Conservation (phyloP, 2,113 vertebrate species). For the Carettochelys insculpta region DNA sequence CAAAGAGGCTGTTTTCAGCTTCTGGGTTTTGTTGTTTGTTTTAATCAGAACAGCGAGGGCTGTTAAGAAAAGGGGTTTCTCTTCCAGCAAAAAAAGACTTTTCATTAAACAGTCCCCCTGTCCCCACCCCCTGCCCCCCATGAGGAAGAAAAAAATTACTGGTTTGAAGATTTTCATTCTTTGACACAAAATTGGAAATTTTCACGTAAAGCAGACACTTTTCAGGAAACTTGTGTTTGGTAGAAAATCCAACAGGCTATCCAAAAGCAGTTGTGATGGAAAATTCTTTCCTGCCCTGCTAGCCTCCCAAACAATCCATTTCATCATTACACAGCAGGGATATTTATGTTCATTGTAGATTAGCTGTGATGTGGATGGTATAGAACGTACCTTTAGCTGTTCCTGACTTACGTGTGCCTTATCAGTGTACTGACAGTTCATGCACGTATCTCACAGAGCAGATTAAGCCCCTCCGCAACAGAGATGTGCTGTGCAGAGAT, state of each 20-base stretch:
- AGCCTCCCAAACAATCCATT: not conserved
- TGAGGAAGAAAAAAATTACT: not conserved
- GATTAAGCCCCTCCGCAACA: constrained; percentile 22
- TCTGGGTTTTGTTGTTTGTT: not conserved
- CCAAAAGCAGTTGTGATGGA: not conserved
- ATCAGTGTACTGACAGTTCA: constrained; percentile 48
- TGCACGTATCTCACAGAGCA: not conserved
- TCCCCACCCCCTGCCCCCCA: not conserved
- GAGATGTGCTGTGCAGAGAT: not conserved
- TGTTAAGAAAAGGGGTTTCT: not conserved
- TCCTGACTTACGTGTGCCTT: constrained; percentile 46
- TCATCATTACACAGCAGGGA: not conserved
- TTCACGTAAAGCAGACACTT: not conserved
- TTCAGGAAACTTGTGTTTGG: not conserved
- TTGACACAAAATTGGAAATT: not conserved
- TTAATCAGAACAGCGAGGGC: not conserved
- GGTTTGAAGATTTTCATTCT: not conserved
- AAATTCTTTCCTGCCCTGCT: not conserved
- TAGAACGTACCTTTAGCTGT: constrained; percentile 57
- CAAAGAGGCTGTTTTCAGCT: not conserved
- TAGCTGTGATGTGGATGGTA: constrained; percentile 36
- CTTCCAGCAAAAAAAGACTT: not conserved
- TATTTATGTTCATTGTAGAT: not conserved
- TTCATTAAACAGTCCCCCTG: not conserved
- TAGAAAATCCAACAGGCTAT: constrained; percentile 33